phyloP scores from a whole-genome alignment of 2,888 invertebrate species.

The Coenonympha arcania region DNA sequence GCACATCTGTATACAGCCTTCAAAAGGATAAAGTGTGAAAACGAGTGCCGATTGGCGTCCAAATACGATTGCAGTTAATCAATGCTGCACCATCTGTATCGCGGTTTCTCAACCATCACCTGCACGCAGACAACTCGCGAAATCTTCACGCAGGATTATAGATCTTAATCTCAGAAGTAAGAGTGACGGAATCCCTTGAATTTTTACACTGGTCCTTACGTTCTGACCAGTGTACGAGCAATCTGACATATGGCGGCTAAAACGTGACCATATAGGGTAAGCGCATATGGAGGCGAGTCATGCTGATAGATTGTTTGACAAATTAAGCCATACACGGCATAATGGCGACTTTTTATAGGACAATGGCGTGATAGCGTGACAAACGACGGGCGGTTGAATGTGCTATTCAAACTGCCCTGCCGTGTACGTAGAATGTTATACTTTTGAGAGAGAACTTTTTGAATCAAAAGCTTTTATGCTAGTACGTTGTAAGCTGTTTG shows the following conservation, averaged over 20 bases:
- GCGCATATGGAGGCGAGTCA: slow-evolving; percentile 46
- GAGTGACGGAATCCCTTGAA: slow-evolving; percentile 20
- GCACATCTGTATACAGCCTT: neutral
- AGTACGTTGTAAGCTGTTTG: neutral
- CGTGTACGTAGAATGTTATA: neutral
- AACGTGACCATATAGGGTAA: slow-evolving; percentile 54
- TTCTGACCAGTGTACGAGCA: slow-evolving; percentile 25
- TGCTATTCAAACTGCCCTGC: slow-evolving; percentile 1
- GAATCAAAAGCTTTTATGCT: neutral
- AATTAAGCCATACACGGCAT: slow-evolving; percentile 43
- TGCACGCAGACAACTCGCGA: slow-evolving; percentile 1
- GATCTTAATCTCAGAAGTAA: slow-evolving; percentile 2
- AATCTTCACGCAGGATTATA: slow-evolving; percentile 13
- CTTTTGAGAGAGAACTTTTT: slow-evolving; percentile 2
- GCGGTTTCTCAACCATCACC: slow-evolving; percentile 39
- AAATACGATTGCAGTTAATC: slow-evolving; percentile 58
- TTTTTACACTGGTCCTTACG: slow-evolving; percentile 7
- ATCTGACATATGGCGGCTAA: slow-evolving; percentile 62
- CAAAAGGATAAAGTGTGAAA: slow-evolving; percentile 37
- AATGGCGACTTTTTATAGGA: slow-evolving; percentile 36
- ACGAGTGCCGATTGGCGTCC: slow-evolving; percentile 49
- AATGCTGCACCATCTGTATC: slow-evolving; percentile 54
- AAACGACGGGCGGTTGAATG: slow-evolving; percentile 8
- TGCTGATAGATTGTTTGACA: slow-evolving; percentile 46
- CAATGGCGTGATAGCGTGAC: slow-evolving; percentile 27